These are phyloP conservation scores for Conus betulinus DNA, from an alignment of 1,140 invertebrate species.

Conservation along the genomic window DNA sequence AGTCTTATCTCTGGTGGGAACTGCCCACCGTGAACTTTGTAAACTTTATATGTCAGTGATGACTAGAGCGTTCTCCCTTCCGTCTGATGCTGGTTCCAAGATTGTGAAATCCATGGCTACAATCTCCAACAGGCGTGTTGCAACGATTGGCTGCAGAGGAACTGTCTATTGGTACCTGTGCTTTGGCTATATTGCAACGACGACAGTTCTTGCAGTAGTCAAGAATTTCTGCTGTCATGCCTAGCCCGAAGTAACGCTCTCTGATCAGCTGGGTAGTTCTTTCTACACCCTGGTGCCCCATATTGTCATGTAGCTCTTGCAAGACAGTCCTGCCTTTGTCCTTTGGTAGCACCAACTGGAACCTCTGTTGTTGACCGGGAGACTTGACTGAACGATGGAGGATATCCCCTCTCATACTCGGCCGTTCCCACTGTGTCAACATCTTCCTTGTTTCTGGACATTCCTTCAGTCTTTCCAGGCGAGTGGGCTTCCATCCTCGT, in stretches of 20 bases:
- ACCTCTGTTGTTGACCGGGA: background rate
- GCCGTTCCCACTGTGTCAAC: background rate
- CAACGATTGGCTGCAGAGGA: slow-evolving; percentile 32
- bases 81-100: slow-evolving; percentile 33
- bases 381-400: background rate
- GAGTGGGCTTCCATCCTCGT: background rate
- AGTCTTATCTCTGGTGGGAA: slow-evolving; percentile 42
- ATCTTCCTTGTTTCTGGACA: background rate
- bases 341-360: background rate
- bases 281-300: background rate
- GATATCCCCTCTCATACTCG: background rate
- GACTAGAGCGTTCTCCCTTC: slow-evolving; percentile 52
- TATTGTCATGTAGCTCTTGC: background rate
- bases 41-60: slow-evolving; percentile 56
- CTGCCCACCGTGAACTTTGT: slow-evolving; percentile 35
- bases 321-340: background rate
- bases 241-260: slow-evolving; percentile 20
- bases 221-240: slow-evolving; percentile 37
- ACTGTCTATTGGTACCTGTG: slow-evolving; percentile 18
- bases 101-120: slow-evolving; percentile 47
- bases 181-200: slow-evolving; percentile 36
- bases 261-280: slow-evolving; percentile 27
- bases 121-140: slow-evolving; percentile 36
- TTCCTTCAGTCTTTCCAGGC: background rate
- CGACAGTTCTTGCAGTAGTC: slow-evolving; percentile 39